Percentiles rank a stretch among this genome's conserved stretches.
phyloP scores from a whole-genome alignment of 2,888 invertebrate species.

The Himalopsyche tibetana region DNA sequence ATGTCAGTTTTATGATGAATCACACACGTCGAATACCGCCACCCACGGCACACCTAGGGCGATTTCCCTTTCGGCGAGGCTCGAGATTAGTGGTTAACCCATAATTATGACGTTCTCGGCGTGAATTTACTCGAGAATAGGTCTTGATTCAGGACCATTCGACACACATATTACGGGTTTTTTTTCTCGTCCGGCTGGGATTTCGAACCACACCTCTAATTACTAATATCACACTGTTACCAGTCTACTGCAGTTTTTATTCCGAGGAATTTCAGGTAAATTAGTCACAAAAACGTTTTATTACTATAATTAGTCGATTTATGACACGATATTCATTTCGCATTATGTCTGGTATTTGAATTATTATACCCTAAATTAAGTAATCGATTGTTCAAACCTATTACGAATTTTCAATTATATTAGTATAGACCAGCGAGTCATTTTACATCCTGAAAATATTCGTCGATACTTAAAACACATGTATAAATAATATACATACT shows the following conservation, averaged over 20 bases:
- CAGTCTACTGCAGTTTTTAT: conserved; percentile 42
- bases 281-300: conserved; percentile 42
- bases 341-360: too few relatives aligned
- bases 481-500: too few relatives aligned
- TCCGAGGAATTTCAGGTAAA: conserved; percentile 13
- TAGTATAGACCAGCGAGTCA: too few relatives aligned
- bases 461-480: too few relatives aligned
- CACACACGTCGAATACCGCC: conserved; percentile 27
- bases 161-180: conserved; percentile 36
- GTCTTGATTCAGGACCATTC: conserved; percentile 38
- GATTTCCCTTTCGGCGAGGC: conserved; percentile 40
- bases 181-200: conserved; percentile 23
- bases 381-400: too few relatives aligned
- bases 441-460: too few relatives aligned
- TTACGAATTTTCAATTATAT: too few relatives aligned
- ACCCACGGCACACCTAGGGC: conserved; percentile 30
- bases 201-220: conserved; percentile 29
- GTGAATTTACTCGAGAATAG: conserved; percentile 37
- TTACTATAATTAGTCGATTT: conserved; percentile 23
- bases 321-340: neutral
- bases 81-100: conserved; percentile 42
- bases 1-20: conserved; percentile 43
- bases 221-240: conserved; percentile 34
- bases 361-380: too few relatives aligned
- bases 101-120: conserved; percentile 42